Conservation (phyloP, 2,797 vertebrate species). For the Serranus cabrilla region DNA sequence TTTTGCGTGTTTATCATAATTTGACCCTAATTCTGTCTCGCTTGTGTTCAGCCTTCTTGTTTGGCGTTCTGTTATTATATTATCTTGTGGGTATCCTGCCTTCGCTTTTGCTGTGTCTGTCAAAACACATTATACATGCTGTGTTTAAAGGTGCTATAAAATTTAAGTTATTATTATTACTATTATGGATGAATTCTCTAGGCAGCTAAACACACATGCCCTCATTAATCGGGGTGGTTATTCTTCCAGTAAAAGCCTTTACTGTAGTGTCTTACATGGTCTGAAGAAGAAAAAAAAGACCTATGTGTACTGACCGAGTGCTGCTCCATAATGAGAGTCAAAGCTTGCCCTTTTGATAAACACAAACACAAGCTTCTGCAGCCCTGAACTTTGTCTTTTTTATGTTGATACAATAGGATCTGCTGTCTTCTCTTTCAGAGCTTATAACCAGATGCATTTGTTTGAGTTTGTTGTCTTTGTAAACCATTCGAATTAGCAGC, state of each 20-base stretch:
- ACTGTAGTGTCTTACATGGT: neutral
- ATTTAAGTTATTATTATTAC: too few species aligned
- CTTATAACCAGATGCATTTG: neutral
- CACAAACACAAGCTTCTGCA: neutral
- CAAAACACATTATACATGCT: too few species aligned
- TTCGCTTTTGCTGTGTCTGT: too few species aligned
- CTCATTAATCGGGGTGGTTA: neutral
- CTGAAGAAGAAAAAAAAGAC: neutral
- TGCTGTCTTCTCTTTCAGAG: neutral
- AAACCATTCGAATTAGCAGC: neutral
- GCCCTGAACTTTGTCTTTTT: neutral
- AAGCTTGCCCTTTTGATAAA: constrained; percentile 21
- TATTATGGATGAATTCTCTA: neutral
- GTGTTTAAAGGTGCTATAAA: too few species aligned
- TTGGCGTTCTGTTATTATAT: too few species aligned
- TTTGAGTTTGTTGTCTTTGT: neutral
- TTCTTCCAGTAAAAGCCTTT: neutral
- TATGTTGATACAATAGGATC: neutral
- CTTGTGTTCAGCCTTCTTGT: too few species aligned
- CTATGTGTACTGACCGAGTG: neutral
- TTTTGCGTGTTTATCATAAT: too few species aligned
- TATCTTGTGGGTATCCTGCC: too few species aligned
- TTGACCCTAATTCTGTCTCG: too few species aligned
- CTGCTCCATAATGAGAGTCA: constrained; percentile 11
- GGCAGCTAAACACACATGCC: neutral